A percentile compares a stretch with the other conserved stretches of the same genome.
These are phyloP conservation scores for Dipodomys ordii DNA, from an alignment of 2,113 vertebrate genomes.

Conservation along the genomic window DNA sequence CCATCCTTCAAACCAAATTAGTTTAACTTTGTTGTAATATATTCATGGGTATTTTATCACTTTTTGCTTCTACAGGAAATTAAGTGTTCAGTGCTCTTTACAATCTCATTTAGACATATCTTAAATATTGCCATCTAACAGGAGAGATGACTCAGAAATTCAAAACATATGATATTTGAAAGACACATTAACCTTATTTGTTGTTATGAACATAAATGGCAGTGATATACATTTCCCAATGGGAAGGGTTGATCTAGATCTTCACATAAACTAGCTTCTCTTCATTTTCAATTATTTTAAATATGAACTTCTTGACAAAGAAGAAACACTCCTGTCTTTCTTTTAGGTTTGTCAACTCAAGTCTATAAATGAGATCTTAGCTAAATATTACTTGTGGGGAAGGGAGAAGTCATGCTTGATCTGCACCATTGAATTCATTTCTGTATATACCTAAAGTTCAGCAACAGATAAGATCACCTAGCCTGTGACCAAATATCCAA, in stretches of 20 bases:
- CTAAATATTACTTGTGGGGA: not conserved
- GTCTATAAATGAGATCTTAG: not conserved
- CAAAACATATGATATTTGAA: slow-evolving; percentile 57
- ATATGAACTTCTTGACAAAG: slow-evolving; percentile 24
- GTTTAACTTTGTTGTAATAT: slow-evolving; percentile 21
- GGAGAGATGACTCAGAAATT: slow-evolving; percentile 51
- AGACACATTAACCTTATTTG: slow-evolving; percentile 22
- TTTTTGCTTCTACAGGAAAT: slow-evolving; percentile 37
- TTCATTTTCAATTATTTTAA: slow-evolving; percentile 54
- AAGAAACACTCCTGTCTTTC: slow-evolving; percentile 47
- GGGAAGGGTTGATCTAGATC: slow-evolving; percentile 4
- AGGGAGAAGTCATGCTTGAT: not conserved
- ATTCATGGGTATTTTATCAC: not conserved
- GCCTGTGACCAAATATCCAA: not conserved
- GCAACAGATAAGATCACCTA: not conserved
- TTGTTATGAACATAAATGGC: slow-evolving; percentile 45
- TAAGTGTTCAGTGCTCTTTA: slow-evolving; percentile 46
- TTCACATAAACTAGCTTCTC: slow-evolving; percentile 52
- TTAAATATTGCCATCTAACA: slow-evolving; percentile 29
- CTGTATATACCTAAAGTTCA: not conserved
- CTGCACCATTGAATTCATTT: not conserved
- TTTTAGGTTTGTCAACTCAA: not conserved
- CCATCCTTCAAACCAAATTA: slow-evolving; percentile 63
- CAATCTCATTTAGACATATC: slow-evolving; percentile 53
- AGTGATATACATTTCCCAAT: slow-evolving; percentile 29